Conservation (phyloP, 2,797 vertebrate genomes). For the Rhyacichthys aspro region DNA sequence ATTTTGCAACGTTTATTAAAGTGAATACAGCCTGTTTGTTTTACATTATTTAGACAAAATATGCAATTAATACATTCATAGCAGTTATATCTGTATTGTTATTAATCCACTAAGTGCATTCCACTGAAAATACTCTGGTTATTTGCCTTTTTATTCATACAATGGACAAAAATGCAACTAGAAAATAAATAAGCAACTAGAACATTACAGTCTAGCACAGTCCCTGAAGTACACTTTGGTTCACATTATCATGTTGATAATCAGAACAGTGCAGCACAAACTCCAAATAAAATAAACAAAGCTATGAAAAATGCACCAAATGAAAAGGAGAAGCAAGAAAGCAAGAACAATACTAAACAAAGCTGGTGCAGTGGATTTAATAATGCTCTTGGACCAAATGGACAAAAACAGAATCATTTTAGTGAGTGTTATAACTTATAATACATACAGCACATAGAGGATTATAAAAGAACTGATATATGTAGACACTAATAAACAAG, state of each 20-base stretch:
- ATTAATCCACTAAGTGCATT: no score
- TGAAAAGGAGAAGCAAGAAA: slow-evolving; percentile 21
- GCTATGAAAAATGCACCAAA: not conserved
- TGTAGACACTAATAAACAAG: slow-evolving; percentile 31
- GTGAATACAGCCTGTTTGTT: no score
- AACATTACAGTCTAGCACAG: slow-evolving; percentile 17
- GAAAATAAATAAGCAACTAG: slow-evolving; percentile 14
- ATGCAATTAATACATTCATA: no score
- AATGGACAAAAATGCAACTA: not conserved
- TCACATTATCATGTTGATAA: slow-evolving; percentile 32
- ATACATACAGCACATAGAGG: slow-evolving; percentile 15
- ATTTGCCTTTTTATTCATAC: no score
- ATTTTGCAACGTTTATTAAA: no score
- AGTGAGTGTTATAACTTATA: slow-evolving; percentile 42
- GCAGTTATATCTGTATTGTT: no score
- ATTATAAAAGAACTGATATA: slow-evolving; percentile 36
- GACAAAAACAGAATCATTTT: no score
- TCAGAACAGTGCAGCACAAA: slow-evolving; percentile 22
- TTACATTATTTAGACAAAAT: no score
- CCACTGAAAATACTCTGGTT: no score
- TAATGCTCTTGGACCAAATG: no score
- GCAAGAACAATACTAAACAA: slow-evolving; percentile 6
- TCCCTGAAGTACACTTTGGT: slow-evolving; percentile 24
- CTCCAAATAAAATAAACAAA: slow-evolving; percentile 22
- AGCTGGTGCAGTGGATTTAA: slow-evolving; percentile 6